These are phyloP conservation scores for Myotis findleyi DNA, from an alignment of 2,797 vertebrate species.

Conservation along the genomic window DNA sequence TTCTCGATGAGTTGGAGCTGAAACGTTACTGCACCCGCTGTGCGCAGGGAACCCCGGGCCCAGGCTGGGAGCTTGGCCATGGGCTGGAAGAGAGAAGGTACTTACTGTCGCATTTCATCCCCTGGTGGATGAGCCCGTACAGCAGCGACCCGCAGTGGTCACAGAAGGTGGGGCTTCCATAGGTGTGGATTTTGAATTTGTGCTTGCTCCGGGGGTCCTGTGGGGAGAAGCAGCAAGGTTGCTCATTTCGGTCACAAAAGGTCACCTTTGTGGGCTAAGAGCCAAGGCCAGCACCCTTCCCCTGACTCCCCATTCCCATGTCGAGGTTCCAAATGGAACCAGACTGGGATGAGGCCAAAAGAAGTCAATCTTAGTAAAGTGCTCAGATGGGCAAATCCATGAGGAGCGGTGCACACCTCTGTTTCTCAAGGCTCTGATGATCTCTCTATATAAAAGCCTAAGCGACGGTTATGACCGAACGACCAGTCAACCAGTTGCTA, in stretches of 20 bases:
- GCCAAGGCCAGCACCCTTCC: background rate
- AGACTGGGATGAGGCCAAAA: background rate
- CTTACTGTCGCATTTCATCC: slow-evolving; percentile 99
- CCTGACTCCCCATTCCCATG: accelerated
- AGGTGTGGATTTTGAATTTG: slow-evolving; percentile 99
- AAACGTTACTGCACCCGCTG: background rate
- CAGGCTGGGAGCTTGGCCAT: accelerated
- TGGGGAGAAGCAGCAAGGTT: background rate
- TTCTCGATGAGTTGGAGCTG: accelerated
- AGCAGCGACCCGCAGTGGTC: slow-evolving; percentile 98
- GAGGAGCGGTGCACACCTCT: background rate
- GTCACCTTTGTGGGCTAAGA: background rate
- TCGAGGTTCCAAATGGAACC: background rate
- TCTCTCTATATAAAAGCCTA: too few species aligned
- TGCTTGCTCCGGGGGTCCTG: slow-evolving; percentile 99
- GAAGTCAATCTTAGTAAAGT: background rate
- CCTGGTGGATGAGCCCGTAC: slow-evolving; percentile 98
- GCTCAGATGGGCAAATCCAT: background rate
- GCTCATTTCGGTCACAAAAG: background rate
- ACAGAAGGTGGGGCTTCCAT: slow-evolving; percentile 98
- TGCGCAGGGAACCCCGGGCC: accelerated
- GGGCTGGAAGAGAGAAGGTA: slow-evolving; percentile 63
- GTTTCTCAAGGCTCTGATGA: background rate
- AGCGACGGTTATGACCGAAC: too few species aligned
- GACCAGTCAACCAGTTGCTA: too few species aligned